Percentiles rank a stretch among this genome's conserved stretches.
phyloP scores from a whole-genome alignment of 1,140 invertebrate species.

The Brachionus rubens region DNA sequence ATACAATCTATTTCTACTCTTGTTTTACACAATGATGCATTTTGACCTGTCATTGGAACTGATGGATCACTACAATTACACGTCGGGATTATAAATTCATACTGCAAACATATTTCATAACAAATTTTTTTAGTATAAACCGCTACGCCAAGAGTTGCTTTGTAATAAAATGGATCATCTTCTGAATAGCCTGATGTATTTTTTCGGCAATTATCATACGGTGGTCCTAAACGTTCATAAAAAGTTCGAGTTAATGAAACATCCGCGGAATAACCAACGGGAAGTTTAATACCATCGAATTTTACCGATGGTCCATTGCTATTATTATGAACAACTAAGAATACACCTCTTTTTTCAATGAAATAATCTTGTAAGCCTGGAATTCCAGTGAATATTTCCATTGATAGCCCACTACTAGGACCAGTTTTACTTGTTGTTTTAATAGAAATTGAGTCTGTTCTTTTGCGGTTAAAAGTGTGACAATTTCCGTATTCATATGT shows the following conservation, averaged over 20 bases:
- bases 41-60: neutral
- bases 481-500: neutral
- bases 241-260: neutral
- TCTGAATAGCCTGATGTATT: neutral
- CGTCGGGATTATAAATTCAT: neutral
- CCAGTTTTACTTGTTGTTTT: slow-evolving; percentile 35
- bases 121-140: slow-evolving; percentile 5
- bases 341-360: neutral
- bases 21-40: neutral
- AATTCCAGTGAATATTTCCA: slow-evolving; percentile 30
- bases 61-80: slow-evolving; percentile 36
- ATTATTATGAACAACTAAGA: slow-evolving; percentile 11
- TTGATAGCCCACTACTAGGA: slow-evolving; percentile 6
- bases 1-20: neutral
- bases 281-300: slow-evolving; percentile 5
- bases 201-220: neutral
- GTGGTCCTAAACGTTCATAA: neutral
- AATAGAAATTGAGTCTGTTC: neutral
- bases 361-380: slow-evolving; percentile 1
- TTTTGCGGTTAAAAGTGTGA: slow-evolving; percentile 1
- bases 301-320: neutral
- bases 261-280: neutral
- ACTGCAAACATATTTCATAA: slow-evolving; percentile 13
- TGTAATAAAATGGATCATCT: neutral
- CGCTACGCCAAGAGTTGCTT: neutral